These are phyloP conservation scores for Cheilosia grossa DNA, from an alignment of 2,888 invertebrate species.

Conservation along the genomic window DNA sequence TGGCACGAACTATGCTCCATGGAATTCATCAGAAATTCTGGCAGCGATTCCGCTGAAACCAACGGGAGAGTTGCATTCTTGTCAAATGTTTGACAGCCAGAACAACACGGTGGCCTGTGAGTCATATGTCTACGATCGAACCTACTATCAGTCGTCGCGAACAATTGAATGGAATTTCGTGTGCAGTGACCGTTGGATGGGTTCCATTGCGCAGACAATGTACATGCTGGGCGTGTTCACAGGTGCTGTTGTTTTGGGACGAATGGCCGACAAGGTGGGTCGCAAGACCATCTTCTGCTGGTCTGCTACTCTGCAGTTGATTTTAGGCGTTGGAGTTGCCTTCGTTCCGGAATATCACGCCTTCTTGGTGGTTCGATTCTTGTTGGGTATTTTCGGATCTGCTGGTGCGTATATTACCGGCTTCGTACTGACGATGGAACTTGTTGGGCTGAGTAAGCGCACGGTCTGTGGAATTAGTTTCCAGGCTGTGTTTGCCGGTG, in stretches of 20 bases:
- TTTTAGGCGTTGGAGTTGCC: slow-evolving; percentile 89
- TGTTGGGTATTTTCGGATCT: slow-evolving; percentile 92
- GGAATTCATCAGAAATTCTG: slow-evolving; percentile 85
- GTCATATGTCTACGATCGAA: slow-evolving; percentile 89
- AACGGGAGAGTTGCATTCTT: slow-evolving; percentile 86
- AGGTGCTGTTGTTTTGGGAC: slow-evolving; percentile 91
- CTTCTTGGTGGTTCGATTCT: slow-evolving; percentile 87
- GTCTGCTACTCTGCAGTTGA: slow-evolving; percentile 89
- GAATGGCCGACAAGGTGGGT: slow-evolving; percentile 91
- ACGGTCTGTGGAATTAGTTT: slow-evolving; percentile 91
- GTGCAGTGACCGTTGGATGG: slow-evolving; percentile 91
- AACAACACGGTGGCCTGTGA: slow-evolving; percentile 83
- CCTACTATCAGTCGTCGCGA: slow-evolving; percentile 89
- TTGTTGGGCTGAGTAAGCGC: slow-evolving; percentile 91
- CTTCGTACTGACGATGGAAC: slow-evolving; percentile 89
- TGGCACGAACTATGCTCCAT: slow-evolving; percentile 83
- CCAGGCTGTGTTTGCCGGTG: slow-evolving; percentile 90
- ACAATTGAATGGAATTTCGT: slow-evolving; percentile 93
- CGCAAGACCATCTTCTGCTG: slow-evolving; percentile 91
- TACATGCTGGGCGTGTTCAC: slow-evolving; percentile 92
- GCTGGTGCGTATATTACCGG: slow-evolving; percentile 87
- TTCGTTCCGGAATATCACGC: slow-evolving; percentile 91
- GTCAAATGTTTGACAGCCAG: slow-evolving; percentile 84
- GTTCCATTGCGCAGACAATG: slow-evolving; percentile 89
- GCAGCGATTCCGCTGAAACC: slow-evolving; percentile 85